These are phyloP conservation scores for Copidosoma aretas DNA, from an alignment of 2,888 invertebrate species.

Conservation along the genomic window DNA sequence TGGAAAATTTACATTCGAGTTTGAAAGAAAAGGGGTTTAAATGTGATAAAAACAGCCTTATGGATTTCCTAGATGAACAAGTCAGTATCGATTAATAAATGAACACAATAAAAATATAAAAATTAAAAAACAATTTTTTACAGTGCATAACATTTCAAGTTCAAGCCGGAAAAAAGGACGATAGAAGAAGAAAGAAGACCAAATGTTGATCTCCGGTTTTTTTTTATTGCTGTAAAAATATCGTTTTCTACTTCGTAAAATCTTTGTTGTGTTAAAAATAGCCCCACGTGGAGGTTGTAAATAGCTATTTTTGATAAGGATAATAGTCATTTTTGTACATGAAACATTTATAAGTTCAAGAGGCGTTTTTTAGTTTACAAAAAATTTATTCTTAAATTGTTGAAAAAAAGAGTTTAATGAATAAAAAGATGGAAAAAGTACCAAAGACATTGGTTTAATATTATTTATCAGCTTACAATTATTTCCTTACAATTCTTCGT, in stretches of 20 bases:
- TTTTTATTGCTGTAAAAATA: background rate
- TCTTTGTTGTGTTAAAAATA: background rate
- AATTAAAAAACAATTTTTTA: slow-evolving; percentile 36
- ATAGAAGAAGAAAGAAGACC: slow-evolving; percentile 23
- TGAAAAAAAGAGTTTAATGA: slow-evolving; percentile 8
- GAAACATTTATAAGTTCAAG: background rate
- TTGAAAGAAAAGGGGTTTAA: slow-evolving; percentile 62
- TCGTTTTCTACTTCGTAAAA: too few species aligned
- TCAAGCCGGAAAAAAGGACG: slow-evolving; percentile 35
- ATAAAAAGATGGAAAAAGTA: slow-evolving; percentile 14
- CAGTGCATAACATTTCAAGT: slow-evolving; percentile 53
- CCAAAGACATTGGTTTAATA: background rate
- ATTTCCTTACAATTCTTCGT: too few species aligned
- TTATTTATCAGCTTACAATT: background rate
- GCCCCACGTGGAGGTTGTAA: background rate
- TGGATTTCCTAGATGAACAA: slow-evolving; percentile 66
- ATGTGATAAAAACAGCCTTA: slow-evolving; percentile 61
- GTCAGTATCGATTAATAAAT: slow-evolving; percentile 47
- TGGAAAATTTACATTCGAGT: slow-evolving; percentile 61
- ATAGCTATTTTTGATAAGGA: background rate
- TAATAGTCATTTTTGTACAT: background rate
- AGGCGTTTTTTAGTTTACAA: background rate
- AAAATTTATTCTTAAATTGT: slow-evolving; percentile 23
- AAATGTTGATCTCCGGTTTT: background rate
- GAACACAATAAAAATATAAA: slow-evolving; percentile 3